These are phyloP conservation scores for Craseonycteris thonglongyai DNA, from an alignment of 2,113 vertebrate genomes.

Conservation along the genomic window DNA sequence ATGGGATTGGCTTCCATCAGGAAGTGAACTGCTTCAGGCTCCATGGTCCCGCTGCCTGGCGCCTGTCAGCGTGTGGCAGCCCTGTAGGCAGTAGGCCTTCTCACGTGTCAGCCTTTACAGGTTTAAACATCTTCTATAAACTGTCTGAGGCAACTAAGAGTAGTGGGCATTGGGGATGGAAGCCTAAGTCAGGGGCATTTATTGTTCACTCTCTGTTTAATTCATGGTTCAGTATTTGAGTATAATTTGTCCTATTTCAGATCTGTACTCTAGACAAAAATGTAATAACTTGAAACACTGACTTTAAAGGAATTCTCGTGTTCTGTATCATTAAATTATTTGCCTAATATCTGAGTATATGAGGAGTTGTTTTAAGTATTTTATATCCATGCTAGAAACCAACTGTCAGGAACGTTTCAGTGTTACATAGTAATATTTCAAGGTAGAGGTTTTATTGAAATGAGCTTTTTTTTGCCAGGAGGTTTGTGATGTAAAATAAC, in stretches of 20 bases:
- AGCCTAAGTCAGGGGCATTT: neutral
- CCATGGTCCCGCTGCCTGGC: fast-evolving
- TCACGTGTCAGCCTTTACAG: neutral
- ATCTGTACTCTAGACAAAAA: neutral
- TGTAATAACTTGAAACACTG: constrained; percentile 3
- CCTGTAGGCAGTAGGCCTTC: neutral
- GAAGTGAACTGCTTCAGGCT: neutral
- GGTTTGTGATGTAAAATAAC: neutral
- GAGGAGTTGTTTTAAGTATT: neutral
- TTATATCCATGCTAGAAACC: neutral
- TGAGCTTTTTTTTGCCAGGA: neutral
- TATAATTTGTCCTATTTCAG: neutral
- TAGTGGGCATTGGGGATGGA: neutral
- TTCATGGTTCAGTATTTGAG: neutral
- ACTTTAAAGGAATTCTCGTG: constrained; percentile 12
- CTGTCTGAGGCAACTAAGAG: neutral
- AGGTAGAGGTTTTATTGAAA: neutral
- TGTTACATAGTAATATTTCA: neutral
- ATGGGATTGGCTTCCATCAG: neutral
- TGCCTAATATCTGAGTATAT: constrained; percentile 4
- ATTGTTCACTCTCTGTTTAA: constrained; percentile 7
- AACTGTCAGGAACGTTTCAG: neutral
- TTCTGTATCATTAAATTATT: constrained; percentile 57
- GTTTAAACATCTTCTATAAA: neutral
- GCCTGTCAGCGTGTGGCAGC: neutral